Conservation (phyloP, 2,888 invertebrate species). For the Aphodius granarius region DNA sequence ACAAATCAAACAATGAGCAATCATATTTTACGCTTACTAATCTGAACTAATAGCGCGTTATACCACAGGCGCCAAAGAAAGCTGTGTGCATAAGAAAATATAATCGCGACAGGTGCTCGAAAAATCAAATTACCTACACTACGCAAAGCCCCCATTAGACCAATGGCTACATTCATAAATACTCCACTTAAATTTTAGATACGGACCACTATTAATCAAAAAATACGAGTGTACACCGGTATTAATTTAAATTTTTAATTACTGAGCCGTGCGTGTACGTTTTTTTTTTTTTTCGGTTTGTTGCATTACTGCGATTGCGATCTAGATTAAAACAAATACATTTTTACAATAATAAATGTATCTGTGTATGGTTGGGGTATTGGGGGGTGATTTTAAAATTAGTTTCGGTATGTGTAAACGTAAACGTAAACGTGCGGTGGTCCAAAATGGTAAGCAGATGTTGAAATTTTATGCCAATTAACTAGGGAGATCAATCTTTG, state of each 20-base stretch:
- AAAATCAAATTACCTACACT: background rate
- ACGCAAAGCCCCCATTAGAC: background rate
- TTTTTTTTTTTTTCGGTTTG: constrained; percentile 8
- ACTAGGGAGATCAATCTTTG: constrained; percentile 31
- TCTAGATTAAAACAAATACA: constrained; percentile 25
- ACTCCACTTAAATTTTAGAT: background rate
- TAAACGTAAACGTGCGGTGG: constrained; percentile 26
- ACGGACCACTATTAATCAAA: constrained; percentile 21
- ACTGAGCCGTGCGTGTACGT: constrained; percentile 2
- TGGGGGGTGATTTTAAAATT: constrained; percentile 11
- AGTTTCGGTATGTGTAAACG: constrained; percentile 1
- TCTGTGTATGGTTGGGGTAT: background rate
- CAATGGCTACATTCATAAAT: background rate
- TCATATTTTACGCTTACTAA: background rate
- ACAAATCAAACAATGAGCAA: background rate
- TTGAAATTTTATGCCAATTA: constrained; percentile 46
- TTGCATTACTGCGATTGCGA: constrained; percentile 15
- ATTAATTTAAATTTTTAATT: constrained; percentile 27
- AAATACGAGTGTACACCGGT: constrained; percentile 1
- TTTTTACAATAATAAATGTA: constrained; percentile 21
- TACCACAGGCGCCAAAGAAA: background rate
- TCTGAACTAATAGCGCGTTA: background rate
- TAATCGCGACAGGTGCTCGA: background rate
- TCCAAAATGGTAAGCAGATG: constrained; percentile 44
- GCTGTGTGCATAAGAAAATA: background rate